phyloP scores from a whole-genome alignment of 2,888 invertebrate species.

The Neelides folsomi region DNA sequence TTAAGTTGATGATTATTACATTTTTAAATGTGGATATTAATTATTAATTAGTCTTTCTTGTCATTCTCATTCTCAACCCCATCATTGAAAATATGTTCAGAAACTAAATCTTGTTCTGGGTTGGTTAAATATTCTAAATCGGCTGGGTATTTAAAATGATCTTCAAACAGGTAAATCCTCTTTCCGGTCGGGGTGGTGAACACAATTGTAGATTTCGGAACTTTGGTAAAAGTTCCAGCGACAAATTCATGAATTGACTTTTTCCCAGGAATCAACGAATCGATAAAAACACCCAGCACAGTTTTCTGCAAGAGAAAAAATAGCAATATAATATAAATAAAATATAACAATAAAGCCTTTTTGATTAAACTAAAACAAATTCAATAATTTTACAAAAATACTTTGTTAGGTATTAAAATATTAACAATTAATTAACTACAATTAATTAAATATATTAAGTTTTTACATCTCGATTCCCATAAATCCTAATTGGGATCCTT shows the following conservation, averaged over 20 bases:
- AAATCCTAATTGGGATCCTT: conserved; percentile 9
- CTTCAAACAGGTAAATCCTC: conserved; percentile 14
- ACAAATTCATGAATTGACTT: conserved; percentile 18
- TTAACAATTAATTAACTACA: too few relatives aligned
- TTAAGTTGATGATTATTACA: too few relatives aligned
- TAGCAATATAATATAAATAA: not conserved
- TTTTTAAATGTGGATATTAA: too few relatives aligned
- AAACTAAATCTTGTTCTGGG: conserved; percentile 1
- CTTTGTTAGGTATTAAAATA: too few relatives aligned
- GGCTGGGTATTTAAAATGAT: conserved; percentile 16
- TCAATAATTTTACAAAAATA: too few relatives aligned
- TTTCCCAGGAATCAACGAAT: conserved; percentile 17
- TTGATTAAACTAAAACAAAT: too few relatives aligned
- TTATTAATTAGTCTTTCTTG: too few relatives aligned
- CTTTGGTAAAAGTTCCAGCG: conserved; percentile 17
- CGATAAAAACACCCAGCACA: conserved; percentile 16
- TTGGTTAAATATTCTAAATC: conserved; percentile 23
- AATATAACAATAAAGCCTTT: not conserved
- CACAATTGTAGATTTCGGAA: not conserved
- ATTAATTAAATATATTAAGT: not conserved
- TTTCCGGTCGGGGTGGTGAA: conserved; percentile 17
- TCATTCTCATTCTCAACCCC: too few relatives aligned
- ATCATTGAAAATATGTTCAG: too few relatives aligned
- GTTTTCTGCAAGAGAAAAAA: conserved; percentile 12
- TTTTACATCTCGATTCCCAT: conserved; percentile 6